Conservation (phyloP, 2,888 invertebrate species). For the Bugulina stolonifera region DNA sequence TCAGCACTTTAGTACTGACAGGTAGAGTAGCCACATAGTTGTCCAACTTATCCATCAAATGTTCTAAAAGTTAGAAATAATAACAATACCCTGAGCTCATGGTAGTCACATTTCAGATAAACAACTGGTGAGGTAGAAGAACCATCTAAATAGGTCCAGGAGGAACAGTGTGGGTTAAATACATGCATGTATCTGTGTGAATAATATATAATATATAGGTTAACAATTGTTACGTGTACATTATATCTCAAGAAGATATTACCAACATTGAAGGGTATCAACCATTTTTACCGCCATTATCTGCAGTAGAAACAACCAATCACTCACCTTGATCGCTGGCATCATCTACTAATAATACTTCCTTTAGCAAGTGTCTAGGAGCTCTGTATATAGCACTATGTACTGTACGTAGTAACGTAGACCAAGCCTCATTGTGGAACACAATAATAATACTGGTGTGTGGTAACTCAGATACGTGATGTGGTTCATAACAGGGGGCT, state of each 20-base stretch:
- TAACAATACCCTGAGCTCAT: background rate
- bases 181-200: no score
- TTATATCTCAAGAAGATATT: no score
- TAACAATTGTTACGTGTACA: no score
- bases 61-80: slow-evolving; percentile 50
- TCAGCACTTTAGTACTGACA: slow-evolving; percentile 75
- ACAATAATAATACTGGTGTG: slow-evolving; percentile 88
- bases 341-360: slow-evolving; percentile 95
- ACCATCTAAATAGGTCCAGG: no score
- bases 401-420: slow-evolving; percentile 87
- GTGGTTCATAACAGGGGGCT: slow-evolving; percentile 27
- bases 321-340: slow-evolving; percentile 65
- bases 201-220: no score
- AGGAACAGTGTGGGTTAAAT: no score
- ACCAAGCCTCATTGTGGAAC: slow-evolving; percentile 99
- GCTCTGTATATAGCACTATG: slow-evolving; percentile 96
- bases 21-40: slow-evolving; percentile 79
- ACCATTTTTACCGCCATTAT: no score
- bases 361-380: slow-evolving; percentile 76
- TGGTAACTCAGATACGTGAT: slow-evolving; percentile 60
- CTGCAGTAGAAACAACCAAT: no score
- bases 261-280: no score
- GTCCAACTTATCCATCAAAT: slow-evolving; percentile 80
- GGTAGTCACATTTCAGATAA: no score
- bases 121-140: no score